These are phyloP conservation scores for Maccullochella peelii DNA, from an alignment of 2,113 vertebrate species.

Conservation along the genomic window DNA sequence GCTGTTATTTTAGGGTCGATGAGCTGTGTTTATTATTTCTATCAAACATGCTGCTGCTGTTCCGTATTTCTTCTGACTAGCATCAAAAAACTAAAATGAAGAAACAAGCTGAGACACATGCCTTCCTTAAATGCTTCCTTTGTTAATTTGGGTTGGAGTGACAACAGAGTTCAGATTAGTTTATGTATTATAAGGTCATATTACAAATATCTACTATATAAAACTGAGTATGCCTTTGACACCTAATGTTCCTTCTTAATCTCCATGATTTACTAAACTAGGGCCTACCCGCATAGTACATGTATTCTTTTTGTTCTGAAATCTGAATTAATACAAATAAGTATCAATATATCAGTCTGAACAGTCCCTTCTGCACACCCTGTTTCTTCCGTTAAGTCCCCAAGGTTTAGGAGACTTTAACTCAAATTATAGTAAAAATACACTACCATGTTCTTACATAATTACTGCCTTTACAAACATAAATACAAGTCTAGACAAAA, in stretches of 20 bases:
- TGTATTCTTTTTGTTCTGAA: neutral
- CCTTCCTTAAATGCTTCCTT: neutral
- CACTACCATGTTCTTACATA: neutral
- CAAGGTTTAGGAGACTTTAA: neutral
- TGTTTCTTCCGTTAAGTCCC: neutral
- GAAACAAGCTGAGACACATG: neutral
- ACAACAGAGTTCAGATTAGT: neutral
- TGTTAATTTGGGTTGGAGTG: neutral
- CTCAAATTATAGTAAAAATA: conserved; percentile 11
- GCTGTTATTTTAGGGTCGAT: neutral
- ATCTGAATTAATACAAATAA: neutral
- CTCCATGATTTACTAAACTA: neutral
- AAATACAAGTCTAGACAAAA: conserved; percentile 29
- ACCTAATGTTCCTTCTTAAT: neutral
- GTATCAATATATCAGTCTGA: neutral
- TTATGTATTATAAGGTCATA: neutral
- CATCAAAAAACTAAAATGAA: neutral
- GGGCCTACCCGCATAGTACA: neutral
- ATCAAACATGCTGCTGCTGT: no score
- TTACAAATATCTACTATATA: neutral
- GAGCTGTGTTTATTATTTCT: neutral
- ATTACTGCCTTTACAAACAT: conserved; percentile 21
- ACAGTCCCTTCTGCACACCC: neutral
- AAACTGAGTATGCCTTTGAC: neutral
- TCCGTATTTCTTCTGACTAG: neutral